Conservation (phyloP, 2,888 invertebrate genomes). For the Acanthosoma haemorrhoidale region DNA sequence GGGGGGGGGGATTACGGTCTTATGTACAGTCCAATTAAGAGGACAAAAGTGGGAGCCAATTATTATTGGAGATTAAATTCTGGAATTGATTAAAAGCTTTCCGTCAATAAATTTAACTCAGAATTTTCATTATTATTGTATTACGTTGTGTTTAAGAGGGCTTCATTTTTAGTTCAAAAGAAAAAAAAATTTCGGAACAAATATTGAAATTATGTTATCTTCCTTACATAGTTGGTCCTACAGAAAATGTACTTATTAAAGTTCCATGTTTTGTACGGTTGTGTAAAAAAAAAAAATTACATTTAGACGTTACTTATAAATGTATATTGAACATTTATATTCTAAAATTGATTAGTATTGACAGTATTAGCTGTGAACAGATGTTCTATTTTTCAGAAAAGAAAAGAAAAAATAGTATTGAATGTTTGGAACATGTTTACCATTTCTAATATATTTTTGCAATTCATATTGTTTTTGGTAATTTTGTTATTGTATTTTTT, state of each 20-base stretch:
- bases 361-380: not conserved
- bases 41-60: too few species aligned
- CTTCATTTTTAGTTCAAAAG: too few species aligned
- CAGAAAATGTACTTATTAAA: not conserved
- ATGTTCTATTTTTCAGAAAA: not conserved
- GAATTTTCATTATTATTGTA: too few species aligned
- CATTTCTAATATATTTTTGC: not conserved
- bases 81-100: too few species aligned
- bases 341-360: not conserved
- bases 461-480: not conserved
- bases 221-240: not conserved
- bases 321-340: not conserved
- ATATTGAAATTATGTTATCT: not conserved
- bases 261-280: constrained; percentile 5
- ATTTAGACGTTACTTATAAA: not conserved
- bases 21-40: too few species aligned
- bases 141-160: too few species aligned
- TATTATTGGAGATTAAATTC: too few species aligned
- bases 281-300: too few species aligned
- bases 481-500: not conserved
- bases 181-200: too few species aligned
- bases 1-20: too few species aligned
- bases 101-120: too few species aligned
- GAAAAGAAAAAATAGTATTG: not conserved
- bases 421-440: not conserved